Conservation (phyloP, 2,888 invertebrate genomes). For the Steromphala cineraria region DNA sequence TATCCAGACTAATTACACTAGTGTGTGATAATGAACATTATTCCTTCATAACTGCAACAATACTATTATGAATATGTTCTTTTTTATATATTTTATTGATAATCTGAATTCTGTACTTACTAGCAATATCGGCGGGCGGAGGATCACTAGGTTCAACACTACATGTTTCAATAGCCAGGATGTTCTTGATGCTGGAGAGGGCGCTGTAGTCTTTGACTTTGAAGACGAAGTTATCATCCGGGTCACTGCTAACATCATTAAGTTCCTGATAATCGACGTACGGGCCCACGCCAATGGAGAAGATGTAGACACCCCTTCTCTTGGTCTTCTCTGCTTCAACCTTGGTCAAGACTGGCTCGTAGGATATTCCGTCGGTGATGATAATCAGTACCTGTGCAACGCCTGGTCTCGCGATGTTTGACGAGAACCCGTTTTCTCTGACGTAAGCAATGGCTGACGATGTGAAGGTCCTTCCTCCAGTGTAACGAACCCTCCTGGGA, state of each 20-base stretch:
- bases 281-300: slow-evolving; percentile 70
- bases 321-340: slow-evolving; percentile 44
- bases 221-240: slow-evolving; percentile 62
- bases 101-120: not conserved
- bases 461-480: slow-evolving; percentile 27
- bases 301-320: slow-evolving; percentile 61
- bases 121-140: not conserved
- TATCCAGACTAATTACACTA: too few relatives aligned
- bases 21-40: too few relatives aligned
- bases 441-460: slow-evolving; percentile 20
- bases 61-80: too few relatives aligned
- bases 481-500: not conserved
- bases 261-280: slow-evolving; percentile 61
- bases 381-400: slow-evolving; percentile 25
- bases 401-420: slow-evolving; percentile 5
- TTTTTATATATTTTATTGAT: too few relatives aligned
- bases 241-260: slow-evolving; percentile 62
- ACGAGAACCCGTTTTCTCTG: slow-evolving; percentile 22
- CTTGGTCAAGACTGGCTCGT: slow-evolving; percentile 46
- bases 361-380: slow-evolving; percentile 55
- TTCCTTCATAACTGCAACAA: too few relatives aligned
- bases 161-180: slow-evolving; percentile 66
- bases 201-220: slow-evolving; percentile 63
- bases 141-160: slow-evolving; percentile 7
- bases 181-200: slow-evolving; percentile 60